Evolutionary conservation across 2,888 invertebrate species (phyloP).

Genomic region (Drosophila pegasa): DNA sequence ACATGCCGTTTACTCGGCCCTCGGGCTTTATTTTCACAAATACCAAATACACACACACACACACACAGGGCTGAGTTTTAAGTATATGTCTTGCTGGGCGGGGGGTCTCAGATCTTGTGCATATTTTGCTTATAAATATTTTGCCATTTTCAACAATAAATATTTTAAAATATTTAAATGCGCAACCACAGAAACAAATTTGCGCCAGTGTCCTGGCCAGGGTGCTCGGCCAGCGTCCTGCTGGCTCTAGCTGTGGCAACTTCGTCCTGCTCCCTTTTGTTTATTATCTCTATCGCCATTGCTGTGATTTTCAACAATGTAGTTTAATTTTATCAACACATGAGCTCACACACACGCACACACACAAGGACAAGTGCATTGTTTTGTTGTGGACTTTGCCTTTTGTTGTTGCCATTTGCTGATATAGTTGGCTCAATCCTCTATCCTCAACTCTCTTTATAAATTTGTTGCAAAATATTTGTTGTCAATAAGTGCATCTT

Average conservation of each 20-base stretch:
- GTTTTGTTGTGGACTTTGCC: conserved; percentile 9
- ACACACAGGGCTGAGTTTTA: conserved; percentile 12
- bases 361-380: conserved; percentile 19
- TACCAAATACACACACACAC: conserved; percentile 48
- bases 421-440: conserved; percentile 25
- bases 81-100: conserved; percentile 18
- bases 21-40: conserved; percentile 59
- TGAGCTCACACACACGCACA: conserved; percentile 25
- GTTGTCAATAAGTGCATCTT: conserved; percentile 26
- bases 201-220: conserved; percentile 22
- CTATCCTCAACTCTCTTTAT: conserved; percentile 12
- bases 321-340: conserved; percentile 70
- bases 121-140: conserved; percentile 71
- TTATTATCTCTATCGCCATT: conserved; percentile 69
- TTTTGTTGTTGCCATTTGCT: conserved; percentile 24
- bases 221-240: not conserved
- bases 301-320: conserved; percentile 71
- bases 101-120: conserved; percentile 46
- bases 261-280: conserved; percentile 42
- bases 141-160: conserved; percentile 71
- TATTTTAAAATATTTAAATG: conserved; percentile 74
- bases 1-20: conserved; percentile 55
- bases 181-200: conserved; percentile 52
- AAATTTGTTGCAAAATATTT: conserved; percentile 21
- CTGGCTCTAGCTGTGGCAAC: conserved; percentile 21